Evolutionary conservation across 2,113 vertebrate genomes (phyloP).

Genomic region (Egretta garzetta): DNA sequence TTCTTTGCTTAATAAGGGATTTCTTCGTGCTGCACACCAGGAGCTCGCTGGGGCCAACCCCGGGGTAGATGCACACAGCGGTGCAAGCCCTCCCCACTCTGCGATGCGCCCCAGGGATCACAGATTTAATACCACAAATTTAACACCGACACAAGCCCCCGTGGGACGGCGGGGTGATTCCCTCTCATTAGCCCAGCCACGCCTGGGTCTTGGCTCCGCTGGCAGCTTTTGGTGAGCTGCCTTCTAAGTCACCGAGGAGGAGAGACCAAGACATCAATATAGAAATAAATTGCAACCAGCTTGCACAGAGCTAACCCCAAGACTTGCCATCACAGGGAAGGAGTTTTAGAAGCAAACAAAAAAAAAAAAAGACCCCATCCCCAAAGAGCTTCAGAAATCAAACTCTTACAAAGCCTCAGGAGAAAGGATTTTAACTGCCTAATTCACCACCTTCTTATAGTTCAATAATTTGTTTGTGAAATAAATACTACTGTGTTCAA

Average conservation of each 20-base stretch:
- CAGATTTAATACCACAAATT: not conserved
- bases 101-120: not conserved
- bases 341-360: not conserved
- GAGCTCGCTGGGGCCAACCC: not conserved
- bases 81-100: not conserved
- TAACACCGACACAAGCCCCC: not conserved
- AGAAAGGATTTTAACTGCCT: not conserved
- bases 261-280: rapidly evolving
- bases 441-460: too few species aligned
- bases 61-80: rapidly evolving
- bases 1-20: not conserved
- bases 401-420: not conserved
- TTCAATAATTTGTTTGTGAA: not conserved
- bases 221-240: not conserved
- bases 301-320: not conserved
- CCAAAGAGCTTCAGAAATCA: not conserved
- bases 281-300: not conserved
- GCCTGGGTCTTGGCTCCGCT: not conserved
- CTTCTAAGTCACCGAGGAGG: too few species aligned
- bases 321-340: not conserved
- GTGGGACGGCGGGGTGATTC: rapidly evolving
- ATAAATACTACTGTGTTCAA: not conserved
- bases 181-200: not conserved
- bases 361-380: not conserved
- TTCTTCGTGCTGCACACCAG: not conserved